Evolutionary conservation across 2,888 invertebrate species (phyloP).

Genomic region (Pollenia labialis): DNA sequence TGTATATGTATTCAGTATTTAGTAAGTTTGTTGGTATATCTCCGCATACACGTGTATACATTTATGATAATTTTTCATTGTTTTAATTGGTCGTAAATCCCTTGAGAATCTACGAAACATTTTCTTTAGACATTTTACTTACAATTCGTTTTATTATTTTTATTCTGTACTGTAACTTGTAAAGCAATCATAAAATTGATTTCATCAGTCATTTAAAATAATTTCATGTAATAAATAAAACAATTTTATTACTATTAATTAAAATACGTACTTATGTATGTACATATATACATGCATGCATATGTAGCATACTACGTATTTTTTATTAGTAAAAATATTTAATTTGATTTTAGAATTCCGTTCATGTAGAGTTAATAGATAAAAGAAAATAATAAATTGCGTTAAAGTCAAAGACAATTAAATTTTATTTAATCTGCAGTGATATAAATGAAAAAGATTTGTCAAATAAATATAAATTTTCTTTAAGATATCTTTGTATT

Average conservation of each 20-base stretch:
- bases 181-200: slow-evolving; percentile 49
- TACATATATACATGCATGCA: not conserved
- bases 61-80: slow-evolving; percentile 60
- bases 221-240: slow-evolving; percentile 48
- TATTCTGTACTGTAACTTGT: not conserved
- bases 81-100: slow-evolving; percentile 76
- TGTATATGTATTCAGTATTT: not conserved
- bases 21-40: not conserved
- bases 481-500: too few relatives aligned
- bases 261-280: too few relatives aligned
- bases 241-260: slow-evolving; percentile 19
- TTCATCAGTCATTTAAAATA: slow-evolving; percentile 53
- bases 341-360: not conserved
- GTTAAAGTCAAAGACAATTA: not conserved
- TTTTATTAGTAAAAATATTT: not conserved
- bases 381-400: slow-evolving; percentile 2
- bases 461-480: too few relatives aligned
- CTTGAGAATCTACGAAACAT: slow-evolving; percentile 52
- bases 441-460: not conserved
- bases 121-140: slow-evolving; percentile 10
- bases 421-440: not conserved
- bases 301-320: too few relatives aligned
- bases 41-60: slow-evolving; percentile 10
- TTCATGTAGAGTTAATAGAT: not conserved
- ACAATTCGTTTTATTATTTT: slow-evolving; percentile 4